Conservation (phyloP, 2,888 invertebrate species). For the Anarsia innoxiella region DNA sequence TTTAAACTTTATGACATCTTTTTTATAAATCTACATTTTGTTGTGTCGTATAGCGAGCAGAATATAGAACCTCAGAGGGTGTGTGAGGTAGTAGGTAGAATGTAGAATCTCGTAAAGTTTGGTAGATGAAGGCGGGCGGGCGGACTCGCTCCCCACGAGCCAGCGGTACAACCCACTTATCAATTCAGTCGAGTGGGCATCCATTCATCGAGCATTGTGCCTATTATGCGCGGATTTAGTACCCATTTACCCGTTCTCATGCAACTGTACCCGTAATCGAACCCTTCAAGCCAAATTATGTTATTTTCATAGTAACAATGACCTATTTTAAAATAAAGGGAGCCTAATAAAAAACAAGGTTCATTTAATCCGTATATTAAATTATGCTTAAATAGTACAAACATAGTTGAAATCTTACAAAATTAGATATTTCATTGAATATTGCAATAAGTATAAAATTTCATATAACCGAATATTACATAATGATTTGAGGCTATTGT, state of each 20-base stretch:
- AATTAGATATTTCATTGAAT: no score
- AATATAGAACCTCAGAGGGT: slow-evolving; percentile 2
- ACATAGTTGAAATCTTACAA: no score
- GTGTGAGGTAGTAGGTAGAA: slow-evolving; percentile 3
- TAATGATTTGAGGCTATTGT: no score
- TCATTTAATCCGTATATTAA: background rate
- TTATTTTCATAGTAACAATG: slow-evolving; percentile 6
- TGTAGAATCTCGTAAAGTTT: background rate
- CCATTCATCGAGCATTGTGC: slow-evolving; percentile 67
- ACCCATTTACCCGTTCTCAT: slow-evolving; percentile 60
- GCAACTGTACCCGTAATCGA: slow-evolving; percentile 12
- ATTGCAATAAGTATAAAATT: no score
- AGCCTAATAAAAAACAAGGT: background rate
- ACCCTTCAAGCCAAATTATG: slow-evolving; percentile 9
- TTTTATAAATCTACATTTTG: no score
- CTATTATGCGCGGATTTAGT: slow-evolving; percentile 63
- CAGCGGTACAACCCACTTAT: slow-evolving; percentile 66
- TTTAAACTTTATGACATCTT: no score
- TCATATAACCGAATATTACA: no score
- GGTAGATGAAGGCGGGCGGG: slow-evolving; percentile 46
- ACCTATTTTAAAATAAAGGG: background rate
- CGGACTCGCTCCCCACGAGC: slow-evolving; percentile 37
- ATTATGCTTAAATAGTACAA: background rate
- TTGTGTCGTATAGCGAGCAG: no score
- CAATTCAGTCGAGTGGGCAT: slow-evolving; percentile 72